Base-by-base conservation (phyloP, 2,888 invertebrate genomes). In the Cremastobaeus sp. region DNA sequence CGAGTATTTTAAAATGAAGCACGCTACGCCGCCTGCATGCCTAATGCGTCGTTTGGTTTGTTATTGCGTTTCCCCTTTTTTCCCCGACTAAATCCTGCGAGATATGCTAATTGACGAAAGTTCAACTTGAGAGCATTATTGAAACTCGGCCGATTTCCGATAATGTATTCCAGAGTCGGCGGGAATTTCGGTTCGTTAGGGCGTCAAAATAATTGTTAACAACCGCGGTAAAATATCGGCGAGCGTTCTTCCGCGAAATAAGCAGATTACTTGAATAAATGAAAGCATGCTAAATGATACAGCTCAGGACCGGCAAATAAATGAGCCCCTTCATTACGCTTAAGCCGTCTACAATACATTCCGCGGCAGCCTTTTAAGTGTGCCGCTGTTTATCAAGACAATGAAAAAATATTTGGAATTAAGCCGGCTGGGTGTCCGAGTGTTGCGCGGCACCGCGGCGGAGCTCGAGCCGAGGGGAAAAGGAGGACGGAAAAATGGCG, bases 221-320 rank as follows among this genome's bases (percentile, higher is more conserved):
- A 54, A 48, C 5, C 9, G 11, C 12, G 6, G 3, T 43, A 6
- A 64, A 71, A 48, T 62, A 50, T 70, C 12, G 54, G 21, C 25
- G 35, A 8, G 6, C 14, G 39, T 39, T 47, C 14, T 14, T 39
- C 43, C 39, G 9, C 37, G 12, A 57, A 64, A 71, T 50, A 71
- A 71, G 62, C 64, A 64, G 57, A 64, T 62, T 71, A 57, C 57
- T 45, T 50, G 48, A 70, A 62, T 69, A 62, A 62, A 62, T 62
- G 55, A 62, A 70, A 34, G 39, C 20, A 15, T 6, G 34, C 25
- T 70, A 55, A 62, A 55, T 70, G 62, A 69, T 43, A 69, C 54
- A 64, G 47, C 41, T 55, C 45, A 47, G 52, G 18, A 71, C 37
- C 34, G 25, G 34, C 21, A 37, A 71, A 64, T 71, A 45, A 71